Evolutionary conservation across 2,888 invertebrate species (phyloP), one percentile per base, ranked within the genome.

Genomic region (Itoplectis maculator): DNA sequence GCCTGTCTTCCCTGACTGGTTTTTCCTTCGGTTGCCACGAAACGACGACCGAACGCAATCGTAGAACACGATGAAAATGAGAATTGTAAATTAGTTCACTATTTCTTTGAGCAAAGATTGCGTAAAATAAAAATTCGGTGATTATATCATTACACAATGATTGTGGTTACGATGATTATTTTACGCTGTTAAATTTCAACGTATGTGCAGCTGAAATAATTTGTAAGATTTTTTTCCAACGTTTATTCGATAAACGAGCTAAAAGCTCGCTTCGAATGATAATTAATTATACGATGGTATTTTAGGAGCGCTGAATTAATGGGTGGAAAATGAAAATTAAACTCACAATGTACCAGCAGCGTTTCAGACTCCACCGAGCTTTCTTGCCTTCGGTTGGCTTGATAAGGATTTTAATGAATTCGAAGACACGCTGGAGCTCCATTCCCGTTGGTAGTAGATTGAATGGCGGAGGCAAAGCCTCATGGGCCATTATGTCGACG

Each of bases 401-500:
- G 37, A 92, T 82, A 76, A 92, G 91, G 47, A 93, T 88, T 72
- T 93, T 93, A 69, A 94, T 83, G 93, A 94, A 95, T 75, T 94
- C 94, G 73, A 94, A 86, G 40, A 94, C 90, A 68, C 91, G 91
- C 23, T 90, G 91, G 80, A 95, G 88, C 0, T 95, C 95, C 5
- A 92, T 90, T 2, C 94, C 93, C 0, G 95, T 95, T 0, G 95
- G 95, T 23, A 96, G 93, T 88, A 96, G 93, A 93, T 96, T 96
- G 87, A 96, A 95, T 0, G 96, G 96, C 0, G 96, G 95, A 0
- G 96, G 95, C 6, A 96, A 93, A 0, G 95, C 94, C 0, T 96
- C 95, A 86, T 96, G 95, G 82, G 95, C 93, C 94, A 96, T 96
- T 90, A 95, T 96, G 89, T 95, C 95, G 86, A 96, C 92, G 93